phyloP scores from a whole-genome alignment of 2,888 invertebrate genomes.

The Agriotes lineatus region DNA sequence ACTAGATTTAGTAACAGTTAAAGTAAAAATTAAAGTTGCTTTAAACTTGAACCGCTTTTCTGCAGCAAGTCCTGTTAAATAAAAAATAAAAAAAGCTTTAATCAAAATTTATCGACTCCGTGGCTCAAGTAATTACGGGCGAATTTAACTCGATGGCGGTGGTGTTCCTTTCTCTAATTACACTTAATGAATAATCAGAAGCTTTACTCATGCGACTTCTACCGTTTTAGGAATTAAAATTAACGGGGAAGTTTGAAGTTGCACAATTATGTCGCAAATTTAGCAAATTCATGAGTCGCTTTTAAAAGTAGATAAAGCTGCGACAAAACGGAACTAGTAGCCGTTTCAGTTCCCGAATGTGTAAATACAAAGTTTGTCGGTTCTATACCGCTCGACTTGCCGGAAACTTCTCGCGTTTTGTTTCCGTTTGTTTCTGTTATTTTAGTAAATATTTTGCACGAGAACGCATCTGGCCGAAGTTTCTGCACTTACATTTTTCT shows the following conservation, averaged over 20 bases:
- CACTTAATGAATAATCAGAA: conserved; percentile 19
- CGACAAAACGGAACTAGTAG: neutral
- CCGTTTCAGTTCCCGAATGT: conserved; percentile 8
- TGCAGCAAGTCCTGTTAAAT: too few species aligned
- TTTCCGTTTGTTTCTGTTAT: conserved; percentile 23
- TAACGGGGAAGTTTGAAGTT: neutral
- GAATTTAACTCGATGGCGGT: neutral
- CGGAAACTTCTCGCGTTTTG: conserved; percentile 16
- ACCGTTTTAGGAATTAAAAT: neutral
- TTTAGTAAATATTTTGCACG: conserved; percentile 24
- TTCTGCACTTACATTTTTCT: conserved; percentile 9
- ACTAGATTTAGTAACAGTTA: too few species aligned
- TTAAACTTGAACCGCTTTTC: too few species aligned
- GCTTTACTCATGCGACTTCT: neutral
- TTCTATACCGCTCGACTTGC: conserved; percentile 13
- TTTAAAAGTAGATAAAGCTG: conserved; percentile 8
- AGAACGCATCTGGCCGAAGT: conserved; percentile 12
- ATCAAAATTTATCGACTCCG: too few species aligned
- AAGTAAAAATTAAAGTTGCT: too few species aligned
- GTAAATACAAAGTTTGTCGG: conserved; percentile 19
- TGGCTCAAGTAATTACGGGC: neutral
- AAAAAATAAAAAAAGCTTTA: too few species aligned
- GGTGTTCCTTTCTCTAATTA: conserved; percentile 5
- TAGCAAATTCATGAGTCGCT: conserved; percentile 16
- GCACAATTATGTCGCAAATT: conserved; percentile 1